phyloP scores from a whole-genome alignment of 1,140 invertebrate species.

The Drosophila dunni region DNA sequence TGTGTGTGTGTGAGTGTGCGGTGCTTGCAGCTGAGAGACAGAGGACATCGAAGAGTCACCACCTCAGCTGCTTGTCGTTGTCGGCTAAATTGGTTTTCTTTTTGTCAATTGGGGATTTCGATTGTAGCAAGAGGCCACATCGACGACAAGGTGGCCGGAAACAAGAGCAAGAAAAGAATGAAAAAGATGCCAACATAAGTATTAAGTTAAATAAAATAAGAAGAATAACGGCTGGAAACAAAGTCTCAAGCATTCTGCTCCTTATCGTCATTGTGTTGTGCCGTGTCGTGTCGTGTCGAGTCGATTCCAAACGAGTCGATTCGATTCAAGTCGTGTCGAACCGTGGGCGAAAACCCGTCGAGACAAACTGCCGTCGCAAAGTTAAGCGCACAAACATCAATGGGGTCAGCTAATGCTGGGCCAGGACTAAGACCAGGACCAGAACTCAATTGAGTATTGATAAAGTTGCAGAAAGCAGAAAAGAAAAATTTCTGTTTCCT shows the following conservation, averaged over 20 bases:
- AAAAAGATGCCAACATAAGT: slow-evolving; percentile 71
- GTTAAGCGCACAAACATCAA: slow-evolving; percentile 76
- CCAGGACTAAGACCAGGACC: slow-evolving; percentile 1
- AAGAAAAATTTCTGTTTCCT: slow-evolving; percentile 32
- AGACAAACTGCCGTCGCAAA: slow-evolving; percentile 76
- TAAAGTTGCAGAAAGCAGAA: slow-evolving; percentile 69
- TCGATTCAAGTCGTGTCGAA: not conserved
- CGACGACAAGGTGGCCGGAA: slow-evolving; percentile 54
- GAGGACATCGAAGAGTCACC: slow-evolving; percentile 16
- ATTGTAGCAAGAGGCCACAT: slow-evolving; percentile 80
- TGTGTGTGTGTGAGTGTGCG: not conserved
- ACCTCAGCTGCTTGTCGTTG: slow-evolving; percentile 59
- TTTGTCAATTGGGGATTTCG: slow-evolving; percentile 84
- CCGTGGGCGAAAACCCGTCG: slow-evolving; percentile 51
- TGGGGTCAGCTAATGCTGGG: slow-evolving; percentile 76
- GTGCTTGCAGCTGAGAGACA: slow-evolving; percentile 32
- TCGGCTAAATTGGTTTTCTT: slow-evolving; percentile 84
- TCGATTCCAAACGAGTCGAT: no score
- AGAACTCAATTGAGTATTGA: slow-evolving; percentile 83
- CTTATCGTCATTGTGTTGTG: slow-evolving; percentile 13
- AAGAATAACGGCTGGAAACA: slow-evolving; percentile 43
- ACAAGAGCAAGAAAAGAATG: slow-evolving; percentile 18
- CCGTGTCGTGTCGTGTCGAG: no score
- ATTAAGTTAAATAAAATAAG: slow-evolving; percentile 77
- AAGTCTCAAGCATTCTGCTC: slow-evolving; percentile 17